Evolutionary conservation across 37 sponge, comb jelly and placozoan species (phyloP).

Genomic region (Hexactinellida sp.): DNA sequence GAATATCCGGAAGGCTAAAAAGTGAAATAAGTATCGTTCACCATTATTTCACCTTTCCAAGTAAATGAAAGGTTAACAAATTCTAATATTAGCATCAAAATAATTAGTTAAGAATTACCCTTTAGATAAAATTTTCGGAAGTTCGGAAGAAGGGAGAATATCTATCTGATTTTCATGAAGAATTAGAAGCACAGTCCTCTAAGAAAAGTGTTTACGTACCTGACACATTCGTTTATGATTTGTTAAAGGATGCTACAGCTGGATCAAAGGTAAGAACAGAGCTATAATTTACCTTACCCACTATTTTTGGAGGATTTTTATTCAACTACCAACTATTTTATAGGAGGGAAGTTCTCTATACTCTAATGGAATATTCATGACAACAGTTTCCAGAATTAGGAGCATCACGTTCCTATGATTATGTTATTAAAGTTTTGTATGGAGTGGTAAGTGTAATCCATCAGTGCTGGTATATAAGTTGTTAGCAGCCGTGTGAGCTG

Average conservation of each 20-base stretch:
- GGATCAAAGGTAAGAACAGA: not conserved
- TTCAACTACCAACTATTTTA: not conserved
- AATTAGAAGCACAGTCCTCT: not conserved
- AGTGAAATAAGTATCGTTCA: too few relatives aligned
- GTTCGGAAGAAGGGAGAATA: not conserved
- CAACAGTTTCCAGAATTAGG: not conserved
- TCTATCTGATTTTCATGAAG: not conserved
- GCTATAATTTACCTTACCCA: not conserved
- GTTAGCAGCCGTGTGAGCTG: too few relatives aligned
- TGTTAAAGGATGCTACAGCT: not conserved
- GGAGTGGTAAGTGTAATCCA: too few relatives aligned
- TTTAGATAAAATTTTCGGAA: not conserved
- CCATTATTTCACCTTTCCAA: too few relatives aligned
- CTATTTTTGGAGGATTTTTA: not conserved
- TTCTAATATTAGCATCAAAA: not conserved
- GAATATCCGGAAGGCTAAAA: too few relatives aligned
- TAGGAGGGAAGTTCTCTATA: not conserved
- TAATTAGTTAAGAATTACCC: not conserved
- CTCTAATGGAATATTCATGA: not conserved
- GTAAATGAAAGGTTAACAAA: too few relatives aligned
- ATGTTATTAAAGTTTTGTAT: not conserved
- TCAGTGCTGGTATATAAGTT: too few relatives aligned
- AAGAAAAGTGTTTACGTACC: not conserved
- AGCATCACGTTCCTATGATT: not conserved
- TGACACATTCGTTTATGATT: not conserved